Percentiles rank a stretch among this genome's conserved stretches.
Conservation (phyloP, 2,113 vertebrate genomes). For the Rhinopithecus roxellana region DNA sequence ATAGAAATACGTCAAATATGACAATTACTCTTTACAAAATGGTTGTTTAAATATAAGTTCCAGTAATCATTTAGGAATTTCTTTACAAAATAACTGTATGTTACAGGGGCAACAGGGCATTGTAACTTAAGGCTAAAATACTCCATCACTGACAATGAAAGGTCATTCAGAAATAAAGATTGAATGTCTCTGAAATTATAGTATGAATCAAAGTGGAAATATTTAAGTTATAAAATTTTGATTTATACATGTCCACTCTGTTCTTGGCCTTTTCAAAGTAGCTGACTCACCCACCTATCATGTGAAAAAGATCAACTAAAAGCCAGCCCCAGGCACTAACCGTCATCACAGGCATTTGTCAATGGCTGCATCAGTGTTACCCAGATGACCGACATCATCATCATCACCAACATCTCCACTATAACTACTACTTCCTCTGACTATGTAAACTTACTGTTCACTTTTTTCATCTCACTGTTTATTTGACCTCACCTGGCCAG, state of each 20-base stretch:
- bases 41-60: slow-evolving; percentile 47
- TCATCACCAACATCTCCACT: neutral
- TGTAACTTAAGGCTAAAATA: slow-evolving; percentile 42
- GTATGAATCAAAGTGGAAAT: slow-evolving; percentile 55
- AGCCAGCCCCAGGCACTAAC: neutral
- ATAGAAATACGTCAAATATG: slow-evolving; percentile 28
- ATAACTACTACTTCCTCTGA: neutral
- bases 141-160: slow-evolving; percentile 63
- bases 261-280: slow-evolving; percentile 57
- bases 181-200: slow-evolving; percentile 64
- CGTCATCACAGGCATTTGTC: neutral
- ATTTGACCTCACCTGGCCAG: neutral
- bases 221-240: slow-evolving; percentile 62
- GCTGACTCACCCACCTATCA: slow-evolving; percentile 38
- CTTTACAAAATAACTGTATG: neutral
- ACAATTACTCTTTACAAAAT: slow-evolving; percentile 18
- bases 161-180: slow-evolving; percentile 69
- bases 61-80: neutral
- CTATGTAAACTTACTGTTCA: neutral
- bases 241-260: slow-evolving; percentile 56
- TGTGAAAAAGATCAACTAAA: neutral
- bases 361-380: neutral
- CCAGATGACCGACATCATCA: neutral
- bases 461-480: neutral
- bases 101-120: neutral